Evolutionary conservation across 2,113 vertebrate species (phyloP).

Genomic region (Poicephalus gulielmi): DNA sequence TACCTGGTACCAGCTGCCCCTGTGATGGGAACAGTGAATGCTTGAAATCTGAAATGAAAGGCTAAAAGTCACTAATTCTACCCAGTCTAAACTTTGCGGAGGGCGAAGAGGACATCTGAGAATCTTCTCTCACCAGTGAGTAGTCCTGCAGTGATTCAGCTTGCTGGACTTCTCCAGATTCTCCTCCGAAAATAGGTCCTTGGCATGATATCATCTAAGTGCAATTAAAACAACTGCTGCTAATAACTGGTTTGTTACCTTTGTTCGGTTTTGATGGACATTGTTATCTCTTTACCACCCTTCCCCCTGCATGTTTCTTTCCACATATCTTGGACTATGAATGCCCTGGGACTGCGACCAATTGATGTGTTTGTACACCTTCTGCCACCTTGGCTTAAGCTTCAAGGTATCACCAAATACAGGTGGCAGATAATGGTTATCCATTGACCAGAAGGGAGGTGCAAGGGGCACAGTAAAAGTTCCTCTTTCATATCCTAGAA

Average conservation of each 20-base stretch:
- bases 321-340: not conserved
- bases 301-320: not conserved
- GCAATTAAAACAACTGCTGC: not conserved
- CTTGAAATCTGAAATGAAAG: not conserved
- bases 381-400: not conserved
- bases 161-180: not conserved
- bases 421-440: not conserved
- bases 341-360: not conserved
- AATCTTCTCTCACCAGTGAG: accelerated
- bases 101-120: not conserved
- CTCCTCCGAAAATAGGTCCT: not conserved
- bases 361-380: not conserved
- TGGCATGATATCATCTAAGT: not conserved
- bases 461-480: not conserved
- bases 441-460: not conserved
- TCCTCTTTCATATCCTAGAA: not conserved
- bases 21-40: not conserved
- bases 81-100: not conserved
- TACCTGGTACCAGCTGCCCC: not conserved
- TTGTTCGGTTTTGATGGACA: not conserved
- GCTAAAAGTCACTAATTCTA: not conserved
- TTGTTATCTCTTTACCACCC: accelerated
- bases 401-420: not conserved
- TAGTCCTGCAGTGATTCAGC: not conserved
- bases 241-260: not conserved